Evolutionary conservation across 92 coral and sea anemone species (phyloP), one percentile per base, ranked within the genome.

Genomic region (Pocillopora grandis): DNA sequence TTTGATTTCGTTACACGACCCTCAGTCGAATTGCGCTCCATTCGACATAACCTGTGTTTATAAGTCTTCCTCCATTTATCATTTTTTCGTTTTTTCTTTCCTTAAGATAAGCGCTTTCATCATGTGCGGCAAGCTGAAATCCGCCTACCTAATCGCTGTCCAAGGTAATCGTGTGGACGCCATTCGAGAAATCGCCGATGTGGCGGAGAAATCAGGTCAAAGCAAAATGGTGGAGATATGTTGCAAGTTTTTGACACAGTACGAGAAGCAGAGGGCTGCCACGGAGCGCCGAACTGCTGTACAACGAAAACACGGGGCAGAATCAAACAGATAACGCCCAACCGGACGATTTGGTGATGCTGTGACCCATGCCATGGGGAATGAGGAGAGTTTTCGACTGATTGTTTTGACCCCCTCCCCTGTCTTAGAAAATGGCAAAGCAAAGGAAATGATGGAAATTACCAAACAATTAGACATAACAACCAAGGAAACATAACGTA

Each of bases 101-200:
- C 42, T 72, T 23, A 77, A 97, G 99, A 92, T 97, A 55, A 92
- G 90, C 64, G 98, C 98, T 23, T 97, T 86, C 76, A 83, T 97
- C 57, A 79, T 87, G 72, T 91, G 96, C 86, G 97, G 98, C 13
- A 95, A 95, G 69, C 91, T 97, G 6, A 97, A 91, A 76, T 94
- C 99, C 6, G 99, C 99, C 4, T 97, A 97, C 66, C 90, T 97
- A 33, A 88, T 95, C 35, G 99, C 99, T 20, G 98, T 94, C 2
- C 90, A 92, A 60, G 92, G 93, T 55, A 92, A 89, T 16, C 92
- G 96, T 20, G 95, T 93, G 33, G 97, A 94, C 21, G 92, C 93
- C 76, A 89, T 97, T 60, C 87, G 74, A 61, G 68, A 91, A 88
- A 97, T 97, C 37, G 95, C 94, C 6, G 95, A 92, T 31, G 92